phyloP scores from a whole-genome alignment of 2,888 invertebrate genomes.

The Flabesymbios commensalis region DNA sequence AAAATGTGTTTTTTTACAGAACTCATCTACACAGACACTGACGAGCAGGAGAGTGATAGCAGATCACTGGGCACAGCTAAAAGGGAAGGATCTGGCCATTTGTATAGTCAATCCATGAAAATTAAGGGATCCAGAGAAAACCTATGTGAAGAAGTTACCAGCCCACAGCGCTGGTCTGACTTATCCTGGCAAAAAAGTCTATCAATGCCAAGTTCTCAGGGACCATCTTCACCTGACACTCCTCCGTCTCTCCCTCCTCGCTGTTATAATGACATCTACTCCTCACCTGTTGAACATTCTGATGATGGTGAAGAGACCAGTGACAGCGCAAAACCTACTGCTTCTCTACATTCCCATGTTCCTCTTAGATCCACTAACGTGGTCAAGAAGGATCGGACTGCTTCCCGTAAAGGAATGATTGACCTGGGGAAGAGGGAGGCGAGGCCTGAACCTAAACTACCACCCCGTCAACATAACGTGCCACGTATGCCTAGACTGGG shows the following conservation, averaged over 20 bases:
- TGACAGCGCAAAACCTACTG: neutral
- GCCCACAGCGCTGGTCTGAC: no score
- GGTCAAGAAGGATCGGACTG: neutral
- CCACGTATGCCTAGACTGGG: conserved; percentile 43
- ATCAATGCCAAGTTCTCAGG: neutral
- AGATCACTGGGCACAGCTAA: neutral
- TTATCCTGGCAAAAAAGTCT: no score
- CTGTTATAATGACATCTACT: neutral
- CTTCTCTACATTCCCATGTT: no score
- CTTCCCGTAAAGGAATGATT: no score
- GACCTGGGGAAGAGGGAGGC: neutral
- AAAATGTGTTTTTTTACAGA: conserved; percentile 34
- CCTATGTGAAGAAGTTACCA: no score
- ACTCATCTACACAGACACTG: conserved; percentile 52
- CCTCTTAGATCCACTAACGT: neutral
- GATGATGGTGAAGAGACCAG: neutral
- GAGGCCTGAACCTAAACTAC: neutral
- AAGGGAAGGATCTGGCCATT: neutral
- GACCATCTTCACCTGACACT: neutral
- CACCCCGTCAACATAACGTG: no score
- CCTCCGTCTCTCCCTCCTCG: neutral
- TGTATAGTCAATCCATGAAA: neutral
- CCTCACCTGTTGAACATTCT: neutral
- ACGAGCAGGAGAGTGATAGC: conserved; percentile 29
- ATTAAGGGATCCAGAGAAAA: no score